Evolutionary conservation across 2,888 invertebrate species (phyloP), one percentile per base, ranked within the genome.

Genomic region (Blera fallax): DNA sequence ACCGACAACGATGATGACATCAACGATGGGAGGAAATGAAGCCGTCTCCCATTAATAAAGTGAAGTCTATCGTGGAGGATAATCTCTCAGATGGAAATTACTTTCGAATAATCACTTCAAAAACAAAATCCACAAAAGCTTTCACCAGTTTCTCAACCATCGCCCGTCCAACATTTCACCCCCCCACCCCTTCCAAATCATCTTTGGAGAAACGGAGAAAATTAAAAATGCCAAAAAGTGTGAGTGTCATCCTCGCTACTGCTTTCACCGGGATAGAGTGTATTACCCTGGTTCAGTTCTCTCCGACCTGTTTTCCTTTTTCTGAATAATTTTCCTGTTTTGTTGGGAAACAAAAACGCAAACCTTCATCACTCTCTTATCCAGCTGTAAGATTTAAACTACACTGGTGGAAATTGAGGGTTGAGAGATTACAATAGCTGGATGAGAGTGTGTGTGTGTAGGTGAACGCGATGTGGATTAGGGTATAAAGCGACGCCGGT

Each of bases 81-180:
- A 81, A 85, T 85, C 81, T 85, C 72, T 76, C 81, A 81, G 85
- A 77, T 81, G 85, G 85, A 85, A 85, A 85, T 85, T 85, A 81
- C 85, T 85, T 85, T 85, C 81, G 76, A 85, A 85, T 81, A 85
- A 85, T 85, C 85, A 85, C 81, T 85, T 85, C 81, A 76, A 85
- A 85, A 85, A 85, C 85, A 85, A 85, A 85, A 81, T 81, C 85
- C 85, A 85, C 76, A 70, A 81, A 80, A 85, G 85, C 81, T 85
- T 81, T 76, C 29, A 62, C 45, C 78, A 52, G 54, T 27, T 45
- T n/a, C 24, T 40, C 29, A 11, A n/a, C 10, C 21, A 40, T n/a
- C 8, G 8, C 37, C 3, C 48, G 27, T n/a, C 7, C 11, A 32
- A 18, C n/a, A 27, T 3, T 10, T n/a, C 7, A 24, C 11, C 32